phyloP scores from a whole-genome alignment of 53 echinoderm and acorn worm genomes.

The Holothuria scabra region DNA sequence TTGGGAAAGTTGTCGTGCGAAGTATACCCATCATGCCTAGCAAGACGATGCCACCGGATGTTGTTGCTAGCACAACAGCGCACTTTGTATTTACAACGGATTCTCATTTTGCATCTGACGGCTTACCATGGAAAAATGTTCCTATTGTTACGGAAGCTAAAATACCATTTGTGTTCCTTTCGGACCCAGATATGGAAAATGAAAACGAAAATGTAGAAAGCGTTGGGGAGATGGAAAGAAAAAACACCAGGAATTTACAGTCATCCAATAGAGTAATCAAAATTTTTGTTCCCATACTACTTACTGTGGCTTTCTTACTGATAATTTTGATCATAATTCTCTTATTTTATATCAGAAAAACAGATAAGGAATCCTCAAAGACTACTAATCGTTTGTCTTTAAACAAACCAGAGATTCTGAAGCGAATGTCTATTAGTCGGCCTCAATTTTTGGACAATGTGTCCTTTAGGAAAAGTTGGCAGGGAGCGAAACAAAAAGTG shows the following conservation, averaged over 20 bases:
- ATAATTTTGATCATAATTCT: conserved; percentile 2
- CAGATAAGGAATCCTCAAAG: neutral
- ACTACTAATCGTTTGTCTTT: neutral
- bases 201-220: too few relatives aligned
- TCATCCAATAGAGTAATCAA: neutral
- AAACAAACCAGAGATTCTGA: neutral
- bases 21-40: neutral
- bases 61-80: too few relatives aligned
- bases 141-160: too few relatives aligned
- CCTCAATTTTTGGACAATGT: neutral
- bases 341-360: conserved; percentile 1
- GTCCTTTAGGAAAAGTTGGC: conserved; percentile 8
- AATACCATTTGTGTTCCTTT: too few relatives aligned
- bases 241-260: too few relatives aligned
- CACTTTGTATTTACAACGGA: too few relatives aligned
- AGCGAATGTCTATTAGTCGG: neutral
- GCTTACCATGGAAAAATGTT: too few relatives aligned
- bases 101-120: too few relatives aligned
- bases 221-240: too few relatives aligned
- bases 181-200: too few relatives aligned
- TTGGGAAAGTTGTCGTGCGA: conserved; percentile 29
- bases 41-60: too few relatives aligned
- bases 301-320: neutral
- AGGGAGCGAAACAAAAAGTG: neutral
- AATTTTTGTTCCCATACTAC: neutral